Evolutionary conservation across 1,140 invertebrate genomes (phyloP).

Genomic region (Drosophila tani): DNA sequence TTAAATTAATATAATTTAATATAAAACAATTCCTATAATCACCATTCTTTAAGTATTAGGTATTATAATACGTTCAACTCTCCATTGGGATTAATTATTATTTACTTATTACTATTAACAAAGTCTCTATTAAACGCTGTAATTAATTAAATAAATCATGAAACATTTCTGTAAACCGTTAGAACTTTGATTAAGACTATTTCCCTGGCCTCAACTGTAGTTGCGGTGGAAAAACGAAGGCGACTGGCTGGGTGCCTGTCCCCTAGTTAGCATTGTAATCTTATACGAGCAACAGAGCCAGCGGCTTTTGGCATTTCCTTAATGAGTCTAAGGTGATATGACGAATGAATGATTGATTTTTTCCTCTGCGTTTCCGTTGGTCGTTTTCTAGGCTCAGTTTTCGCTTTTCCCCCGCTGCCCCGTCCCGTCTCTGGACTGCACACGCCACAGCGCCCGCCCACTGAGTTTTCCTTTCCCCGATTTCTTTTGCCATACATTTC

Average conservation of each 20-base stretch:
- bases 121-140: too few relatives aligned
- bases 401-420: constrained; percentile 2
- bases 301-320: constrained; percentile 64
- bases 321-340: constrained; percentile 80
- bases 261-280: constrained; percentile 49
- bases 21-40: too few relatives aligned
- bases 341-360: constrained; percentile 82
- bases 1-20: too few relatives aligned
- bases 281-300: constrained; percentile 32
- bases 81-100: too few relatives aligned
- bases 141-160: too few relatives aligned
- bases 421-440: neutral
- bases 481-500: constrained; percentile 78
- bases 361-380: constrained; percentile 53
- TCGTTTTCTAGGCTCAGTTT: constrained; percentile 23
- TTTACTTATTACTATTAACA: too few relatives aligned
- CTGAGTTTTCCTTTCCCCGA: constrained; percentile 56
- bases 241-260: neutral
- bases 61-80: too few relatives aligned
- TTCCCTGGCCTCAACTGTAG: neutral
- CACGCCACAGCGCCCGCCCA: neutral
- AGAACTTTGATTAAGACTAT: neutral
- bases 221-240: neutral
- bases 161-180: too few relatives aligned
- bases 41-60: too few relatives aligned